Evolutionary conservation across 2,797 vertebrate genomes (phyloP), one percentile per base, ranked within the genome.

Genomic region (Poecilia gillii): DNA sequence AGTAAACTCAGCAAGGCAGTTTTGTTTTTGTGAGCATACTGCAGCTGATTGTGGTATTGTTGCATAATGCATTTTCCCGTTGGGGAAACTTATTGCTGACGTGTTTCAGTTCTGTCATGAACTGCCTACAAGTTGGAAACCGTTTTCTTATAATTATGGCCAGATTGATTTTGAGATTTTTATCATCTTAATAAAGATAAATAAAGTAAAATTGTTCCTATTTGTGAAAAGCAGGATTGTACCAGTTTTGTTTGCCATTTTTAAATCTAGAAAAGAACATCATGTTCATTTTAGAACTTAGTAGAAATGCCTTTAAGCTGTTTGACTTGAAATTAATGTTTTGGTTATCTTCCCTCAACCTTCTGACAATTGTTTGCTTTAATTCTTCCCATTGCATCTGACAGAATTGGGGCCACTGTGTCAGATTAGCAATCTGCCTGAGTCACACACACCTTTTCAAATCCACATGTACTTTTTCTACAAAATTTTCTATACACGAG

Each of bases 61-160:
- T 87, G 33, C 64, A 71, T 64, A 72, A 77, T 55, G 74, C 46
- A 31, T 70, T 33, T 64, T 64, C 59, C 59, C 16, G 6, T 64
- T 64, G 16, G 3, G 59, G 31, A 64, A 64, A 36, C 51, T 14
- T 64, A 64, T 18, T 64, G 59, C 16, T 64, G 59, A 64, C 16
- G 11, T 43, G 23, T 23, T 70, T 70, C 23, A 12, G 41, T 70
- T 23, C 66, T 25, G 23, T 70, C 66, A 41, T 70, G 41, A 70
- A 13, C 6, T 9, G 16, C 59, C 18, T 36, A 64, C 14, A 36
- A 20, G 59, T 64, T 64, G 31, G 14, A 36, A 36, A 64, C 2
- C 31, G 9, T 16, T 33, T 36, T 64, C 16, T 64, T 36, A 20
- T 64, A 64, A 36, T 18, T 64, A 36, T 20, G 59, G 31, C 31